A percentile compares a stretch with the other conserved stretches of the same genome.
Evolutionary conservation across 2,888 invertebrate genomes (phyloP).

Genomic region (Luffia ferchaultella): DNA sequence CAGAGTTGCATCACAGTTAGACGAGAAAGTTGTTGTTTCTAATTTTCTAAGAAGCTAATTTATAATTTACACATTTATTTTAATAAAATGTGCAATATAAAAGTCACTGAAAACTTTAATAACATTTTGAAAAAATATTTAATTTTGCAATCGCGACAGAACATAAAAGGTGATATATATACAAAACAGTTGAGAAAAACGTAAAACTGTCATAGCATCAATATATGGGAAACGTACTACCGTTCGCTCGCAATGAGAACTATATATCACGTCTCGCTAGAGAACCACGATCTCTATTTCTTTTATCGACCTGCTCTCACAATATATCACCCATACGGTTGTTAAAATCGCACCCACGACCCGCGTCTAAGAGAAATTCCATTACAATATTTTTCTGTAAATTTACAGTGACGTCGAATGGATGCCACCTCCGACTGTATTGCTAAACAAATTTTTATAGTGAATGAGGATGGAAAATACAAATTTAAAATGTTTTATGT

Average conservation of each 20-base stretch:
- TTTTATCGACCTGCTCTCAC: not conserved
- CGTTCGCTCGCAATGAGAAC: not conserved
- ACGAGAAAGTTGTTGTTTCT: too few species aligned
- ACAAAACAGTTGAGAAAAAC: not conserved
- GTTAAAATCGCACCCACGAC: slow-evolving; percentile 11
- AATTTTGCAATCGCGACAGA: too few species aligned
- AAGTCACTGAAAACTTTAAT: too few species aligned
- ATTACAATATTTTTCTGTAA: slow-evolving; percentile 40
- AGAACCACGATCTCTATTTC: not conserved
- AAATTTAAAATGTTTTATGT: too few species aligned
- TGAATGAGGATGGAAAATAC: not conserved
- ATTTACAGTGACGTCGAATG: slow-evolving; percentile 8
- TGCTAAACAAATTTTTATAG: not conserved
- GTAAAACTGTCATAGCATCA: not conserved
- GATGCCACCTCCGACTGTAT: not conserved
- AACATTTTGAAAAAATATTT: too few species aligned
- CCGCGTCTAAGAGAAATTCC: slow-evolving; percentile 20
- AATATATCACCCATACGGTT: not conserved
- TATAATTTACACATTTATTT: too few species aligned
- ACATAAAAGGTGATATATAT: too few species aligned
- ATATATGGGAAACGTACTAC: too few species aligned
- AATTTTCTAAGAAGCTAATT: too few species aligned
- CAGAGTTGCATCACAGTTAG: too few species aligned
- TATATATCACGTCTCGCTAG: not conserved
- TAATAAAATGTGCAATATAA: too few species aligned